phyloP scores from a whole-genome alignment of 2,888 invertebrate species.

The Orthosia gracilis region DNA sequence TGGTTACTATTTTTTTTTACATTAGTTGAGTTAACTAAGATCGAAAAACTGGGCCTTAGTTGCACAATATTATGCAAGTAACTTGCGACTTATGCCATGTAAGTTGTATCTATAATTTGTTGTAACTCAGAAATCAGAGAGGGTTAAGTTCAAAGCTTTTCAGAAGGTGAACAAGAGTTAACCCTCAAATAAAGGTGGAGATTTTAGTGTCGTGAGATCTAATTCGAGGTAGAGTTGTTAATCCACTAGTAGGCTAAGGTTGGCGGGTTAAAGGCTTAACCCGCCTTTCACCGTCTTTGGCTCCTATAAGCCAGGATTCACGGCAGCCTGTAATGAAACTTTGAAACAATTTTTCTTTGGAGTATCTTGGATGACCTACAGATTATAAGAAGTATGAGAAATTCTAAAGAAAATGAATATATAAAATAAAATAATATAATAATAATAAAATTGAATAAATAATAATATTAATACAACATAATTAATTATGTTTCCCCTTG shows the following conservation, averaged over 20 bases:
- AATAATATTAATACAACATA: too few relatives aligned
- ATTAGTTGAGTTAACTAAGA: too few relatives aligned
- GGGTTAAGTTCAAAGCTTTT: slow-evolving; percentile 9
- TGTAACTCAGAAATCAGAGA: neutral
- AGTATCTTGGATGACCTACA: neutral
- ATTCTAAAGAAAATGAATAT: neutral
- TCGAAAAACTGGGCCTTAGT: too few relatives aligned
- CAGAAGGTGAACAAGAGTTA: slow-evolving; percentile 27
- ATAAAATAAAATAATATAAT: too few relatives aligned
- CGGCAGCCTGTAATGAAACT: slow-evolving; percentile 13
- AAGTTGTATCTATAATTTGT: too few relatives aligned
- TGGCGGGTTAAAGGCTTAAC: slow-evolving; percentile 44
- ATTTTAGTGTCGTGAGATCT: slow-evolving; percentile 36
- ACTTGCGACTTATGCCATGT: neutral
- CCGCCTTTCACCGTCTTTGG: slow-evolving; percentile 34
- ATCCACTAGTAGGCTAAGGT: slow-evolving; percentile 37
- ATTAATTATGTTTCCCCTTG: too few relatives aligned
- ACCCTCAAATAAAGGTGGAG: slow-evolving; percentile 22
- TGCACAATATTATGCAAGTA: neutral
- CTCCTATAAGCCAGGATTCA: slow-evolving; percentile 29
- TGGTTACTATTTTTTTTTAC: too few relatives aligned
- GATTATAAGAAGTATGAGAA: neutral
- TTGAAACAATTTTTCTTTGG: neutral
- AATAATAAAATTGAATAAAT: too few relatives aligned
- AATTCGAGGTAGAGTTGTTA: slow-evolving; percentile 36